phyloP scores from a whole-genome alignment of 2,113 vertebrate species.

The Equus quagga region DNA sequence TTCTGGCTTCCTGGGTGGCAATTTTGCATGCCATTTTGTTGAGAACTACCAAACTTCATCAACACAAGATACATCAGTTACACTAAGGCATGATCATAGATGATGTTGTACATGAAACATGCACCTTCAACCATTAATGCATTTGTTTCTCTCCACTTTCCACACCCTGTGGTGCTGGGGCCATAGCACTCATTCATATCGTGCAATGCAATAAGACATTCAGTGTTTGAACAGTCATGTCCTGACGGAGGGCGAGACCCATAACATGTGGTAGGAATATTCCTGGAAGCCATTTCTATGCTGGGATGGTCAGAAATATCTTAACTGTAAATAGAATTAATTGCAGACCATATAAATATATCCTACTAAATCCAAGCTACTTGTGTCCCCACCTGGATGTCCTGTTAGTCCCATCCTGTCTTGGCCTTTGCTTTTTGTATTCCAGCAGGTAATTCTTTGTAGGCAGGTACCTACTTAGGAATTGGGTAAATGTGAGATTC shows the following conservation, averaged over 20 bases:
- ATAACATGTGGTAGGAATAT: neutral
- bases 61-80: neutral
- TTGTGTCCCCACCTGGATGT: neutral
- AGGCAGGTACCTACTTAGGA: neutral
- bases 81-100: neutral
- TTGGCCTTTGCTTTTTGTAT: neutral
- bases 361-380: neutral
- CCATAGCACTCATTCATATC: neutral
- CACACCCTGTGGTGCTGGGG: neutral
- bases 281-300: neutral
- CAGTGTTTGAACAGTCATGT: neutral
- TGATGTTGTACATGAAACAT: neutral
- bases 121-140: neutral
- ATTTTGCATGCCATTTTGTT: neutral
- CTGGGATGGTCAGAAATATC: neutral
- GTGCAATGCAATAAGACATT: neutral
- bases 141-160: neutral
- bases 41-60: neutral
- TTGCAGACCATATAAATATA: neutral
- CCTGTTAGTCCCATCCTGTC: neutral
- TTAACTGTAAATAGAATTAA: neutral
- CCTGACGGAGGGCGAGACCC: neutral
- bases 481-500: neutral
- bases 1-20: neutral
- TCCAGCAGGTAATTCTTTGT: neutral